Evolutionary conservation across 2,888 invertebrate genomes (phyloP), one percentile per base, ranked within the genome.

Genomic region (Clunio marinus): DNA sequence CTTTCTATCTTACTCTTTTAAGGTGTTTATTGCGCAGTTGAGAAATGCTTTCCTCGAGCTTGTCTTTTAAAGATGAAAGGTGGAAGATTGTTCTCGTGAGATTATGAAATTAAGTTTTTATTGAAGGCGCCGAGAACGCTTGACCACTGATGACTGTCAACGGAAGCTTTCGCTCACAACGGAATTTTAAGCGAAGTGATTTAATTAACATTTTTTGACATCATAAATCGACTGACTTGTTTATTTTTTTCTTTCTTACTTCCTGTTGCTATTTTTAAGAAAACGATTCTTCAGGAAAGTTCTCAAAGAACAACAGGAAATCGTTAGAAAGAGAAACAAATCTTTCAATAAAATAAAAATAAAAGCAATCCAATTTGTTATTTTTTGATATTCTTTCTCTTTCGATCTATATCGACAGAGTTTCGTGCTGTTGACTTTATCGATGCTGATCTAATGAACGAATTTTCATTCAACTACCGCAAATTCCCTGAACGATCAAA

Each of bases 1-100:
- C 4, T 32, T 32, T 32, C 32, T 32, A 10, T 4, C 4, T 32
- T 4, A 7, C 5, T 10, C 15, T 27, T 13, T 28, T 45, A 63
- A 63, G 63, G 45, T 63, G 63, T 63, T 63, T 63, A 63, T 46
- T 63, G 63, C 63, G 63, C 63, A 46, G 20, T 17, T 25, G 20
- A 51, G 51, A 57, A 57, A 57, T 57, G 25, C 57, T 57, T 27
- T 57, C 57, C 15, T 32, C 35, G 35, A 32, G 22, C n/a, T n/a
- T n/a, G n/a, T n/a, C n/a, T n/a, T n/a, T n/a, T n/a, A n/a, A n/a
- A n/a, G n/a, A n/a, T n/a, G n/a, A n/a, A n/a, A n/a, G n/a, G n/a
- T n/a, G n/a, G n/a, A n/a, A n/a, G n/a, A n/a, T n/a, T 32, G 4
- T 32, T 32, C 8, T 32, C 32, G 13, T 20, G 3, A 62, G 62